These are phyloP conservation scores for Tholera decimalis DNA, from an alignment of 2,888 invertebrate genomes.

Conservation along the genomic window DNA sequence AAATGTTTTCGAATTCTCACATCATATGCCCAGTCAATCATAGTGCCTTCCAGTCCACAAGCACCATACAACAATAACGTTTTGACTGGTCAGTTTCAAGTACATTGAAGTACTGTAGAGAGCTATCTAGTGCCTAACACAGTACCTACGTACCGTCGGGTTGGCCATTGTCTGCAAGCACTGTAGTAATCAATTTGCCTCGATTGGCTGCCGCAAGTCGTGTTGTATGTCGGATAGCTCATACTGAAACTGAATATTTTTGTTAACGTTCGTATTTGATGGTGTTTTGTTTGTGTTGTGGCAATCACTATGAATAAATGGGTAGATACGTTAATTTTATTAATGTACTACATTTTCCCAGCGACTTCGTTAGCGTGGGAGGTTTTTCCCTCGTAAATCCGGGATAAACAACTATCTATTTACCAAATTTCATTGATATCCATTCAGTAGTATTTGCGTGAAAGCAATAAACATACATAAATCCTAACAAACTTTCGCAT, in stretches of 20 bases:
- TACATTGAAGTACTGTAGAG: slow-evolving; percentile 9
- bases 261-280: neutral
- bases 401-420: no score
- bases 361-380: no score
- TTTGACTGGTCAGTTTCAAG: slow-evolving; percentile 29
- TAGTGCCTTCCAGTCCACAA: slow-evolving; percentile 17
- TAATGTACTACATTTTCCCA: no score
- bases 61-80: slow-evolving; percentile 39
- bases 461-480: no score
- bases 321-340: no score
- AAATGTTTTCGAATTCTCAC: neutral
- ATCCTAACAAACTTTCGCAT: no score
- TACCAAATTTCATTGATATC: no score
- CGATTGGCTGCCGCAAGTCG: slow-evolving; percentile 30
- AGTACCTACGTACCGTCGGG: neutral
- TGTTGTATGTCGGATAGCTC: slow-evolving; percentile 1
- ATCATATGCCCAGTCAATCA: neutral
- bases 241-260: neutral
- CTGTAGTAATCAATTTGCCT: slow-evolving; percentile 51
- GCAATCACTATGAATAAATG: neutral
- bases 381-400: no score
- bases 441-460: no score
- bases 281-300: no score
- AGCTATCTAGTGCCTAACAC: neutral
- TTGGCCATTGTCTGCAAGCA: slow-evolving; percentile 36